Percentiles rank a stretch among this genome's conserved stretches.
Evolutionary conservation across 2,888 invertebrate genomes (phyloP).

Genomic region (Phania funesta): DNA sequence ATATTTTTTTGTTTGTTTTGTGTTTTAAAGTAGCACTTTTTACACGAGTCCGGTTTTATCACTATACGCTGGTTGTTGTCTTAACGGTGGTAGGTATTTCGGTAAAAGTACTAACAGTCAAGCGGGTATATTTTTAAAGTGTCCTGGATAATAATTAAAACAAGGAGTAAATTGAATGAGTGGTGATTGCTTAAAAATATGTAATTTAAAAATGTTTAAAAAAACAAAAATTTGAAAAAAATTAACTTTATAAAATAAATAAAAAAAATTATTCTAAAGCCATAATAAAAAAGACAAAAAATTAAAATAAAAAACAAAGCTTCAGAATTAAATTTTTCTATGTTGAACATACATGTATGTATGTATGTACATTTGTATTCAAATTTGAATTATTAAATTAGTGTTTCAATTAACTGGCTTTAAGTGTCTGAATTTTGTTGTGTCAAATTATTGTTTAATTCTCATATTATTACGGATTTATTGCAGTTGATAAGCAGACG

Average conservation of each 20-base stretch:
- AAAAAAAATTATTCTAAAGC: too few species aligned
- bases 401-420: slow-evolving; percentile 21
- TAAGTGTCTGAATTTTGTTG: not conserved
- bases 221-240: not conserved
- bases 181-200: not conserved
- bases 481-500: slow-evolving; percentile 58
- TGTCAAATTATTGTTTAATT: slow-evolving; percentile 40
- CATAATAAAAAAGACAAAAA: too few species aligned
- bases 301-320: too few species aligned
- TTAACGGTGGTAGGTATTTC: slow-evolving; percentile 56
- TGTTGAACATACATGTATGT: too few species aligned
- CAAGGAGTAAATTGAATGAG: not conserved
- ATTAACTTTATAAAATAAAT: too few species aligned
- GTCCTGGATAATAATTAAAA: not conserved
- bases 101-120: slow-evolving; percentile 13
- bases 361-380: not conserved
- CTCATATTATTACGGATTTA: slow-evolving; percentile 46
- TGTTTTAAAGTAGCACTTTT: slow-evolving; percentile 50
- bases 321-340: too few species aligned
- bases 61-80: slow-evolving; percentile 49
- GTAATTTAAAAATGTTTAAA: not conserved
- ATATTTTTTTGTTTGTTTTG: not conserved
- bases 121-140: not conserved
- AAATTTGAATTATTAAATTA: not conserved
- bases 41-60: slow-evolving; percentile 57